A percentile compares a stretch with the other conserved stretches of the same genome.
These are phyloP conservation scores for Lithosia quadra DNA, from an alignment of 2,888 invertebrate genomes.

Conservation along the genomic window DNA sequence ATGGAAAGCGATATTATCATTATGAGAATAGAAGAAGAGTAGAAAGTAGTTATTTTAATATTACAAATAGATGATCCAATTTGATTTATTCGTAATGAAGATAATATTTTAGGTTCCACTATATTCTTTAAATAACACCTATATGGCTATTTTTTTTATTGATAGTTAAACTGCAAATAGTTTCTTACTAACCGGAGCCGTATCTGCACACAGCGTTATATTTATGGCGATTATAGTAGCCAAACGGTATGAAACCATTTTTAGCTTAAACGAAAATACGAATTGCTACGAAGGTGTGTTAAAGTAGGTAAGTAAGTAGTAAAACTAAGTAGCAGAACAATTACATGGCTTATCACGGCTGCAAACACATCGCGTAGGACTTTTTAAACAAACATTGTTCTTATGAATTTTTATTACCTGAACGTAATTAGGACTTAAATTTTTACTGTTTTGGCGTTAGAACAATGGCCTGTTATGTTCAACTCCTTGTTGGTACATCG, in stretches of 20 bases:
- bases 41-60: no score
- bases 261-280: background rate
- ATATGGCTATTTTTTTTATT: background rate
- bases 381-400: conserved; percentile 55
- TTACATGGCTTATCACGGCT: conserved; percentile 42
- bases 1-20: background rate
- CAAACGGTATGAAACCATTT: conserved; percentile 8
- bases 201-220: conserved; percentile 1
- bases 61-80: no score
- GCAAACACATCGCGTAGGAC: conserved; percentile 31
- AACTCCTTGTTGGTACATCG: conserved; percentile 74
- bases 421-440: conserved; percentile 60
- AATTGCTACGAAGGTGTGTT: background rate
- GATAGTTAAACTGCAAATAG: background rate
- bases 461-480: conserved; percentile 70
- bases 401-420: conserved; percentile 56
- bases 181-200: conserved; percentile 10
- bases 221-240: conserved; percentile 4
- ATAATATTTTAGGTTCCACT: no score
- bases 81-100: no score
- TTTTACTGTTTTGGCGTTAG: conserved; percentile 66
- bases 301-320: background rate
- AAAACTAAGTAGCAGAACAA: conserved; percentile 19
- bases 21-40: no score
- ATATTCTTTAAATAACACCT: no score